Base-by-base conservation (phyloP, 1,140 invertebrate species). In the Conopomorpha cramerella region DNA sequence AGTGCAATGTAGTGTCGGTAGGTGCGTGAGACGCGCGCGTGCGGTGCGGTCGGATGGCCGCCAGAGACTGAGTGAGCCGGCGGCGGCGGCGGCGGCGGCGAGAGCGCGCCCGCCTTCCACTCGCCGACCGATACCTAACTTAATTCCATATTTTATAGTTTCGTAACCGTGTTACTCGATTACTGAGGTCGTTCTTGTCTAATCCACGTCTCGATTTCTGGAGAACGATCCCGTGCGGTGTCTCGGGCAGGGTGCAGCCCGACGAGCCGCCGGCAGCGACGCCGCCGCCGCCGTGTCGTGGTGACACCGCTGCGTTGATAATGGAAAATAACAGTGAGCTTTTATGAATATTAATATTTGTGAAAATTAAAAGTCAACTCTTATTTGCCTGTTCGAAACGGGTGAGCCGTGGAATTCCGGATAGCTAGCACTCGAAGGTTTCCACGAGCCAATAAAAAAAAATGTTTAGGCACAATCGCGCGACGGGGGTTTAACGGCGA, bases 61-160 rank as follows among this genome's bases (percentile, higher is more conserved):
- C 59, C 66, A 56, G 44, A 35, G 67, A 63, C 67, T 52, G 17
- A 13, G 16, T 12, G 15, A 32, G 13, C 16, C 37, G 36, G 25
- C 19, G 31, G 41, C 26, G 16, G 35, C 28, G 18, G 43, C 32
- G 39, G 41, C 31, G 45, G 38, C 14, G 12, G 17, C 30, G 15
- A 18, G 16, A 16, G 15, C 15, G 23, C 31, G 30, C 30, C 3
- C 16, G 41, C 41, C 29, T 16, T 23, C 62, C 57, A 65, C 55
- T 60, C 53, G 45, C 47, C 18, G 32, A 16, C 29, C 16, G 26
- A 25, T 17, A 27, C 4, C 62, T 65, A 70, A 72, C 60, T 67
- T 63, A 65, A 66, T 59, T 61, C 60, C 52, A 59, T 62, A 65
- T 66, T 65, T 68, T 65, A 66, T 66, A 65, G 56, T 73, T 70